Conservation (phyloP, 2,797 vertebrate species). For the Toxotes lorentzi region DNA sequence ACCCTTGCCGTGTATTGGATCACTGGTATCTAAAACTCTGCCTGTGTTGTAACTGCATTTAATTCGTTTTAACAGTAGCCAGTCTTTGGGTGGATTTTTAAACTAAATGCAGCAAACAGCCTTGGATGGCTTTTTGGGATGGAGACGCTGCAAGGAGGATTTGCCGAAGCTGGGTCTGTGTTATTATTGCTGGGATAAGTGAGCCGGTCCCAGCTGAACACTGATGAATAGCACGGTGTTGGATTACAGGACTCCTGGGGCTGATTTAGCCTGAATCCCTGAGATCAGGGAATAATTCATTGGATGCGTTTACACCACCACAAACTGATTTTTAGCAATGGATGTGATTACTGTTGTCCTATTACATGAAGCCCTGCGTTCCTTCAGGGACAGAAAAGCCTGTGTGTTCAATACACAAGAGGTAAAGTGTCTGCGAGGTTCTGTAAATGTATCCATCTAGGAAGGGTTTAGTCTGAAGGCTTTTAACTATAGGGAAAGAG, state of each 20-base stretch:
- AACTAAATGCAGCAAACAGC: conserved; percentile 15
- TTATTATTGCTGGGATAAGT: conserved; percentile 50
- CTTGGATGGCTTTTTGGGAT: neutral
- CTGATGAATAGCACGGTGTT: conserved; percentile 59
- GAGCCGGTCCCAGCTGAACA: conserved; percentile 43
- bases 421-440: conserved; percentile 7
- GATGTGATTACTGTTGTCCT: conserved; percentile 50
- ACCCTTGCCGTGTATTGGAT: neutral
- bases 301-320: conserved; percentile 33
- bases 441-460: conserved; percentile 21
- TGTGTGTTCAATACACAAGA: conserved; percentile 21
- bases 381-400: conserved; percentile 11
- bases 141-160: conserved; percentile 6
- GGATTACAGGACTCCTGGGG: conserved; percentile 60
- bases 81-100: conserved; percentile 11
- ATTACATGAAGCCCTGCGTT: conserved; percentile 46
- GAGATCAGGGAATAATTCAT: conserved; percentile 41
- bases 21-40: neutral
- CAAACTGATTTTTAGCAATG: conserved; percentile 40
- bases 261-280: conserved; percentile 42
- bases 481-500: neutral
- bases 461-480: neutral
- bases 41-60: neutral
- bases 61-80: neutral
- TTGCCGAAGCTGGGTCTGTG: conserved; percentile 25